Evolutionary conservation across 2,113 vertebrate genomes (phyloP).

Genomic region (Melanostigma gelatinosum): DNA sequence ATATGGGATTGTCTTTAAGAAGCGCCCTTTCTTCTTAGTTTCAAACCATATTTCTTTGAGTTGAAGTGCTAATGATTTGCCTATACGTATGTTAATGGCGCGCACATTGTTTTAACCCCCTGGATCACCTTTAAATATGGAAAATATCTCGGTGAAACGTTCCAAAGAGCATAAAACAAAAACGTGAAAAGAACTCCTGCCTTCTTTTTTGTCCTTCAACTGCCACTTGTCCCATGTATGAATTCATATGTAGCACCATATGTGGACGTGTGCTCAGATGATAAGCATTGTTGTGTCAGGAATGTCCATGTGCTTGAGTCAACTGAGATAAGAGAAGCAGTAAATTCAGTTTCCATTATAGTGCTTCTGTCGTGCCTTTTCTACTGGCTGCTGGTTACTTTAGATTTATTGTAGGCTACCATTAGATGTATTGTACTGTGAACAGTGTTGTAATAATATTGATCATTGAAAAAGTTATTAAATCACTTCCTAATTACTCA

Average conservation of each 20-base stretch:
- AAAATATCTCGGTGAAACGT: neutral
- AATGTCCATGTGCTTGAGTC: conserved; percentile 3
- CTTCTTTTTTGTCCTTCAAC: neutral
- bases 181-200: neutral
- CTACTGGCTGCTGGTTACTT: neutral
- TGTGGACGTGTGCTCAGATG: neutral
- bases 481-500: neutral
- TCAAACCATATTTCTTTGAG: conserved; percentile 36
- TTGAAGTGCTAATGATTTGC: conserved; percentile 21
- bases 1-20: conserved; percentile 49
- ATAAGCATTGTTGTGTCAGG: conserved; percentile 21
- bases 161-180: neutral
- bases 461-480: neutral
- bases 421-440: neutral
- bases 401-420: neutral
- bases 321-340: conserved; percentile 28
- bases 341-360: conserved; percentile 9
- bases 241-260: neutral
- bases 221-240: neutral
- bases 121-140: conserved; percentile 4
- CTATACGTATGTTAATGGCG: conserved; percentile 21
- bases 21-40: conserved; percentile 50
- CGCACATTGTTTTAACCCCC: conserved; percentile 22
- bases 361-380: conserved; percentile 3
- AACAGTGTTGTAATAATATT: neutral